phyloP scores from a whole-genome alignment of 1,140 invertebrate genomes.

The Hypsibius dujardini region DNA sequence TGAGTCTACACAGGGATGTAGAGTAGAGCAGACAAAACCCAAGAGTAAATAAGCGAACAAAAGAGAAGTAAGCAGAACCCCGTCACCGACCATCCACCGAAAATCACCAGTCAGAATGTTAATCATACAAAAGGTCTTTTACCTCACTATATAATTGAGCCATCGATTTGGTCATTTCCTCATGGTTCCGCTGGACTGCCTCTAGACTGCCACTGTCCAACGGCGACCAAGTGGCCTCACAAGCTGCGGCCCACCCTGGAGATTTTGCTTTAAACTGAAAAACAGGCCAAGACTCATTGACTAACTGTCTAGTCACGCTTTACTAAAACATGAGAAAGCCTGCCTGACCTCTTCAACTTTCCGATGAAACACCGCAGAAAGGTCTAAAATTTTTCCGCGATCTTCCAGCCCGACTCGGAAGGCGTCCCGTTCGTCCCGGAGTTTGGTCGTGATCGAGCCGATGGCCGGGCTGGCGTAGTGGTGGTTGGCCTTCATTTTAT shows the following conservation, averaged over 20 bases:
- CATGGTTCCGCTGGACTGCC: slow-evolving; percentile 19
- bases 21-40: slow-evolving; percentile 19
- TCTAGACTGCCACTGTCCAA: slow-evolving; percentile 18
- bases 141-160: slow-evolving; percentile 91
- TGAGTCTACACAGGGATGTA: slow-evolving; percentile 48
- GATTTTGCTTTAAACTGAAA: slow-evolving; percentile 21
- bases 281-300: not conserved
- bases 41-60: not conserved
- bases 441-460: slow-evolving; percentile 54
- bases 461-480: slow-evolving; percentile 61
- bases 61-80: too few relatives aligned
- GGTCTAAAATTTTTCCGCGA: slow-evolving; percentile 69
- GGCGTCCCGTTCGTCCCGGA: slow-evolving; percentile 85
- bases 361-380: slow-evolving; percentile 87
- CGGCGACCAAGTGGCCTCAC: slow-evolving; percentile 16
- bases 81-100: too few relatives aligned
- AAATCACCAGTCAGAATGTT: not conserved
- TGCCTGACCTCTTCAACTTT: slow-evolving; percentile 66
- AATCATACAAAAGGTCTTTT: slow-evolving; percentile 25
- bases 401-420: slow-evolving; percentile 82
- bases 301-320: not conserved
- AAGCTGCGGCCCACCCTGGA: slow-evolving; percentile 18
- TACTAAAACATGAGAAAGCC: not conserved
- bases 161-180: slow-evolving; percentile 54
- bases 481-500: slow-evolving; percentile 64